Conservation (phyloP, 2,888 invertebrate genomes). For the Corbicula japonica region DNA sequence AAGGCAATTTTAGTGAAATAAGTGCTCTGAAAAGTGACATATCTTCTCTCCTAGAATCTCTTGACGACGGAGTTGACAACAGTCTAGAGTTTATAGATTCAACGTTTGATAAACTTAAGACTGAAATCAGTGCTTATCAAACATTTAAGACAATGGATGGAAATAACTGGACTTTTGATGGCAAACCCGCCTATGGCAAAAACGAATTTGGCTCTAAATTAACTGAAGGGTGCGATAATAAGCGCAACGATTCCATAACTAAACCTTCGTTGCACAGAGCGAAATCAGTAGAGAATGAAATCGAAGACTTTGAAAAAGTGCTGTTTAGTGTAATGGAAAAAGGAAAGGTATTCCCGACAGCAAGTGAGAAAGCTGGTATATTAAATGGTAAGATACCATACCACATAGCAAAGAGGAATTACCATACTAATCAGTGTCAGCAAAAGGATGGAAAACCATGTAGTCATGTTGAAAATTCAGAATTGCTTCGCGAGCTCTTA, state of each 20-base stretch:
- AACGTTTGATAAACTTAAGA: constrained; percentile 38
- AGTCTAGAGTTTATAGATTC: constrained; percentile 19
- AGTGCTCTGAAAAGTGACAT: constrained; percentile 18
- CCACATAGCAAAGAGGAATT: neutral
- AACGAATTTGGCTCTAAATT: too few relatives aligned
- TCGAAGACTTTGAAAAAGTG: constrained; percentile 46
- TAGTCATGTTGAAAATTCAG: constrained; percentile 29
- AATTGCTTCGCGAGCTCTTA: constrained; percentile 32
- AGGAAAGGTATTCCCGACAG: neutral
- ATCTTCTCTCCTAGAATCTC: constrained; percentile 14
- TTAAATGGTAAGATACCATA: too few relatives aligned
- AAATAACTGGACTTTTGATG: constrained; percentile 32
- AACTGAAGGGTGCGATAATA: neutral
- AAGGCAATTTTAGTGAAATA: neutral
- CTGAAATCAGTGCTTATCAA: constrained; percentile 18
- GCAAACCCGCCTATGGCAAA: neutral
- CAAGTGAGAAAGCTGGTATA: neutral
- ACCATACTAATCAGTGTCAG: constrained; percentile 10
- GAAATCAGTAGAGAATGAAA: constrained; percentile 31
- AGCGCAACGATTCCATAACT: neutral
- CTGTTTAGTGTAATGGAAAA: constrained; percentile 30
- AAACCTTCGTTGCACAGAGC: constrained; percentile 8
- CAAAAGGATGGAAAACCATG: constrained; percentile 8
- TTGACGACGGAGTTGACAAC: constrained; percentile 13
- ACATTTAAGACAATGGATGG: constrained; percentile 38